phyloP scores from a whole-genome alignment of 2,797 vertebrate genomes.

The Falco concolor region DNA sequence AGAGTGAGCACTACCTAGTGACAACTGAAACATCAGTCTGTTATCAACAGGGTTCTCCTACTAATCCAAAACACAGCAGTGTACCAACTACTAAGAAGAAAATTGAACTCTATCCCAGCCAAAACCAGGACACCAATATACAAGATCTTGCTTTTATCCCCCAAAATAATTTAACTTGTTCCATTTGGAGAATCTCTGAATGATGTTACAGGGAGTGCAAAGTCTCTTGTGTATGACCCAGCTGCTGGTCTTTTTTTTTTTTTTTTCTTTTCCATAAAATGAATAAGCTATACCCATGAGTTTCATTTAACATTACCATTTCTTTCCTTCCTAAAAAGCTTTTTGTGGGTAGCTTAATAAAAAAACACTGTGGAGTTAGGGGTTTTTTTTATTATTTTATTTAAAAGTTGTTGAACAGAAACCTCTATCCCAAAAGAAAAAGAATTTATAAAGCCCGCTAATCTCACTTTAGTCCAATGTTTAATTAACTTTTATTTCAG shows the following conservation, averaged over 20 bases:
- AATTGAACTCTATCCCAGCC: no score
- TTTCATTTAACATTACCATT: constrained; percentile 7
- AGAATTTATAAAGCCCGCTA: neutral
- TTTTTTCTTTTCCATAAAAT: neutral
- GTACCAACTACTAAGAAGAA: no score
- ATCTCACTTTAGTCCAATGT: neutral
- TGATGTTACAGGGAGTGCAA: neutral
- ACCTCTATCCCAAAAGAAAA: neutral
- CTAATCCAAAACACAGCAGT: no score
- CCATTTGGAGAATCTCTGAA: neutral
- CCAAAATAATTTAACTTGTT: neutral
- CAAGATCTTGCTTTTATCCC: neutral
- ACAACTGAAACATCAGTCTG: no score
- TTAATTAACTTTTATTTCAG: constrained; percentile 60
- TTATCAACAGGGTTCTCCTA: no score
- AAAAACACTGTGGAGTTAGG: neutral
- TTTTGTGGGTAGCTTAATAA: constrained; percentile 1
- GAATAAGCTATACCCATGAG: neutral
- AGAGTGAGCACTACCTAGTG: no score
- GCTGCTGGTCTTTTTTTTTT: neutral
- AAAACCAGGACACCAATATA: no score
- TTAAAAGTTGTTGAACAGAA: neutral
- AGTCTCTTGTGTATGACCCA: neutral
- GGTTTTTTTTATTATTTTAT: neutral
- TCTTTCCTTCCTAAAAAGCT: neutral